Conservation (phyloP, 1,140 invertebrate genomes). For the Phymorhynchus buccinoides region DNA sequence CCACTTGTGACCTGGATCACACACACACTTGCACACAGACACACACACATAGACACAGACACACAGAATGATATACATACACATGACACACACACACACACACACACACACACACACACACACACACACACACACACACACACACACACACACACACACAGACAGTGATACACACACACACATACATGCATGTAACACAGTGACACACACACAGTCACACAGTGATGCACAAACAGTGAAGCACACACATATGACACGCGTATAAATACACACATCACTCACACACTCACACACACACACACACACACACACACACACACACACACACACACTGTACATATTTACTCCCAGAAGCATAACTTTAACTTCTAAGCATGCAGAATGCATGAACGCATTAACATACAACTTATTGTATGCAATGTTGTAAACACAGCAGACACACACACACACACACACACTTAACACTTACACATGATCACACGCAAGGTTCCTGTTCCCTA, state of each 20-base stretch:
- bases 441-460: too few relatives aligned
- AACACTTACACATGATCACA: too few relatives aligned
- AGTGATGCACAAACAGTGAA: background rate
- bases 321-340: background rate
- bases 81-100: background rate
- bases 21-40: background rate
- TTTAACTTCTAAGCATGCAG: too few relatives aligned
- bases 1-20: too few relatives aligned
- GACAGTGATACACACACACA: background rate
- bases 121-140: background rate
- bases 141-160: background rate
- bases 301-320: constrained; percentile 17
- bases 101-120: background rate
- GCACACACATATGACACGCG: too few relatives aligned
- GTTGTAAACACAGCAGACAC: too few relatives aligned
- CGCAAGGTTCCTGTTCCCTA: too few relatives aligned
- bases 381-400: too few relatives aligned
- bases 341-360: too few relatives aligned
- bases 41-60: background rate
- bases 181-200: background rate
- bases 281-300: constrained; percentile 12
- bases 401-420: too few relatives aligned
- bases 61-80: background rate
- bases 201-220: background rate
- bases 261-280: background rate